Conservation (phyloP, 2,888 invertebrate genomes). For the Scaptomyza tumidula region DNA sequence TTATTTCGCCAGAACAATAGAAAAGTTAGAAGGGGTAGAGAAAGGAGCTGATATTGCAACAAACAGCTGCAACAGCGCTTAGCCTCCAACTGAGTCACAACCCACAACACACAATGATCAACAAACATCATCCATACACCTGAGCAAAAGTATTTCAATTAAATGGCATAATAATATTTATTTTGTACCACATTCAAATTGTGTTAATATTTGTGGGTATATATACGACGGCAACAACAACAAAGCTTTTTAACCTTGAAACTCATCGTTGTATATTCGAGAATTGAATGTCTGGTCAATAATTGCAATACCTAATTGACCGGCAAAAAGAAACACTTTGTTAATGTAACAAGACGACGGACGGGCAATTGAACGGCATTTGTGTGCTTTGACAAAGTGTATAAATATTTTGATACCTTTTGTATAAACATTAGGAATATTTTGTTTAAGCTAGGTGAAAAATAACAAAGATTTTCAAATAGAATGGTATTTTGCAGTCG, state of each 20-base stretch:
- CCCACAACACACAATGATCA: conserved; percentile 15
- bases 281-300: conserved; percentile 47
- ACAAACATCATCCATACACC: conserved; percentile 7
- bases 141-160: conserved; percentile 53
- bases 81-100: conserved; percentile 47
- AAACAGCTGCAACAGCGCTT: conserved; percentile 3
- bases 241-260: conserved; percentile 24
- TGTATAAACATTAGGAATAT: neutral
- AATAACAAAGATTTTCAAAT: no score
- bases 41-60: conserved; percentile 17
- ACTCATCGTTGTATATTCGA: neutral
- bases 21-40: neutral
- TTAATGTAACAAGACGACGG: conserved; percentile 25
- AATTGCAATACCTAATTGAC: conserved; percentile 56
- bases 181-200: conserved; percentile 45
- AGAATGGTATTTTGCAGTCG: neutral
- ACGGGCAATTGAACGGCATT: conserved; percentile 10
- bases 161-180: conserved; percentile 62
- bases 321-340: conserved; percentile 36
- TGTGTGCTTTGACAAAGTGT: neutral
- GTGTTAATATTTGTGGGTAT: conserved; percentile 47
- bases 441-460: neutral
- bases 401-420: conserved; percentile 12
- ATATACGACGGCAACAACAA: neutral
- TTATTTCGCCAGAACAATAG: conserved; percentile 60